Evolutionary conservation across 2,797 vertebrate species (phyloP).

Genomic region (Pseudopleuronectes americanus): DNA sequence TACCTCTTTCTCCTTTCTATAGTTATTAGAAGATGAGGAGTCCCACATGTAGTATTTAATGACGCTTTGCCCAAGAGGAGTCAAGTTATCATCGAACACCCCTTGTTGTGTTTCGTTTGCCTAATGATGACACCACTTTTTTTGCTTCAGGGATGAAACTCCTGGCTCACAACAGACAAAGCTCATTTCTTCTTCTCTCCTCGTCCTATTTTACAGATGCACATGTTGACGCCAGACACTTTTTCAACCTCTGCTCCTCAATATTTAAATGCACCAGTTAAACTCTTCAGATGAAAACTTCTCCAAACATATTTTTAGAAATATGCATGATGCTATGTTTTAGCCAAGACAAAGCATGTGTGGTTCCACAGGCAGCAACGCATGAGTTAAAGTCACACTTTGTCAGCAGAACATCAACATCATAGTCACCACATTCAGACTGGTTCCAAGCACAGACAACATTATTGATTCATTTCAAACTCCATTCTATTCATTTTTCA

Average conservation of each 20-base stretch:
- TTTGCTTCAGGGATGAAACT: slow-evolving; percentile 42
- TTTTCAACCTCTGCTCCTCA: neutral
- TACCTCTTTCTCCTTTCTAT: neutral
- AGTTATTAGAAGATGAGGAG: neutral
- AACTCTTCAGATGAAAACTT: neutral
- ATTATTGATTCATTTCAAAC: too few relatives aligned
- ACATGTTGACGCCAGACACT: neutral
- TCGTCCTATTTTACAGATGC: neutral
- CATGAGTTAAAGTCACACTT: neutral
- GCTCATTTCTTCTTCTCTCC: slow-evolving; percentile 7
- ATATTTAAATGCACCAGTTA: neutral
- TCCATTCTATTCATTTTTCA: too few relatives aligned
- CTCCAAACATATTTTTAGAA: too few relatives aligned
- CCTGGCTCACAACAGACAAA: slow-evolving; percentile 28
- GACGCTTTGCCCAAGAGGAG: slow-evolving; percentile 5
- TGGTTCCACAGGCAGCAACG: neutral
- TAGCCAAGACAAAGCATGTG: too few relatives aligned
- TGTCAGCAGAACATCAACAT: neutral
- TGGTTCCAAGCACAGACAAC: too few relatives aligned
- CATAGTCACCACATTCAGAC: neutral
- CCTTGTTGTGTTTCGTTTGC: slow-evolving; percentile 31
- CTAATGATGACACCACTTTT: slow-evolving; percentile 45
- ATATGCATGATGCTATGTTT: too few relatives aligned
- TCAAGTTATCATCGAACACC: slow-evolving; percentile 1
- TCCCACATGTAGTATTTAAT: slow-evolving; percentile 16